Conservation (phyloP, 2,797 vertebrate species). For the Fundulus diaphanus region DNA sequence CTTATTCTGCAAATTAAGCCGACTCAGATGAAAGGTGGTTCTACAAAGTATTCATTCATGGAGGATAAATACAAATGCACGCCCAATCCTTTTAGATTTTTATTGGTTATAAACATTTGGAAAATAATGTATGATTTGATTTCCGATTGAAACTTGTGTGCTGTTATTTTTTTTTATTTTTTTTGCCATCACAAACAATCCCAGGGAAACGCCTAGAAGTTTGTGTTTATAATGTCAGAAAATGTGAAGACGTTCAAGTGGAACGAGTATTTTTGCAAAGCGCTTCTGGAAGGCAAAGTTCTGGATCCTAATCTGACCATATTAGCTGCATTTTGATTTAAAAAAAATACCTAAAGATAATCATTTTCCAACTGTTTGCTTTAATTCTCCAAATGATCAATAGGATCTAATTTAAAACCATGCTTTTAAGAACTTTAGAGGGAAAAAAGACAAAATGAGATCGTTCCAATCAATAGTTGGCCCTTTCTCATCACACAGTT, state of each 20-base stretch:
- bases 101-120: too few species aligned
- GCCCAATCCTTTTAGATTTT: too few species aligned
- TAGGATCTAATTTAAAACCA: background rate
- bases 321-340: background rate
- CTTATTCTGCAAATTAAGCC: background rate
- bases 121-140: too few species aligned
- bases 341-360: background rate
- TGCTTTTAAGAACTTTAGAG: background rate
- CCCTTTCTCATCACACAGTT: background rate
- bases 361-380: background rate
- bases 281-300: background rate
- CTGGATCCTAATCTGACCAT: background rate
- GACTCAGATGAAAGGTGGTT: too few species aligned
- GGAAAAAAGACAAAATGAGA: background rate
- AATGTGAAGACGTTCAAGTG: background rate
- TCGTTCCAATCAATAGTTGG: background rate
- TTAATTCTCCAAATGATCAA: background rate
- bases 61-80: too few species aligned
- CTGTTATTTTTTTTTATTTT: background rate
- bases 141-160: background rate
- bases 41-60: too few species aligned
- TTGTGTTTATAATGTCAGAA: background rate
- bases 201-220: too few species aligned
- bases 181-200: background rate
- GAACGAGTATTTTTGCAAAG: background rate